A percentile compares a stretch with the other conserved stretches of the same genome.
These are phyloP conservation scores for Zoroaster sp. DNA, from an alignment of 53 echinoderm and acorn worm species.

Conservation along the genomic window DNA sequence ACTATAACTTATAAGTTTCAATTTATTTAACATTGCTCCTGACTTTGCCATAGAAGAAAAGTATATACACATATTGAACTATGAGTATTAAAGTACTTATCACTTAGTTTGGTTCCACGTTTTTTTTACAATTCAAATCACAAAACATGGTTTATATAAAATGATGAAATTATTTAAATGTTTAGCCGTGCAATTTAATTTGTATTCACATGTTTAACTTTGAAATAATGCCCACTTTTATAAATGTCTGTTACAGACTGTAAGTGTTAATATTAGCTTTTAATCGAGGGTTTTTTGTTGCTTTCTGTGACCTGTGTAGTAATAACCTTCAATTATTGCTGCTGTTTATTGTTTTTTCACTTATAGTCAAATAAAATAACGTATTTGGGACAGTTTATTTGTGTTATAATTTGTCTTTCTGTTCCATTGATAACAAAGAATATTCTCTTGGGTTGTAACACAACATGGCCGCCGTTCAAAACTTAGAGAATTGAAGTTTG, in stretches of 20 bases:
- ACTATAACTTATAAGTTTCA: too few relatives aligned
- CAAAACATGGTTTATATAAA: too few relatives aligned
- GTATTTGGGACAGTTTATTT: conserved; percentile 34
- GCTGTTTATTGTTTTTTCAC: conserved; percentile 31
- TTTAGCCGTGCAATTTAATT: neutral
- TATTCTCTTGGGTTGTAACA: too few relatives aligned
- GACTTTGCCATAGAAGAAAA: too few relatives aligned
- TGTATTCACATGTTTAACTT: neutral
- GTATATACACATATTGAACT: too few relatives aligned
- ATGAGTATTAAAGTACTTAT: too few relatives aligned
- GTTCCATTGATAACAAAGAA: too few relatives aligned
- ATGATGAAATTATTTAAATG: neutral
- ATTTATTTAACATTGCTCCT: too few relatives aligned
- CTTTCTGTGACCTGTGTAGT: neutral
- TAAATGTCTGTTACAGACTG: neutral
- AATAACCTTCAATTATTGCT: neutral
- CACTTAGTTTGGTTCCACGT: too few relatives aligned
- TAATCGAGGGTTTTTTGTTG: neutral
- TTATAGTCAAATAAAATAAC: conserved; percentile 32
- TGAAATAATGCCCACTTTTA: neutral
- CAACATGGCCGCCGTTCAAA: too few relatives aligned
- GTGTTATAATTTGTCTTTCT: neutral
- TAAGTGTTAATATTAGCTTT: neutral
- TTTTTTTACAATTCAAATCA: too few relatives aligned
- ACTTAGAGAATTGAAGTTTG: too few relatives aligned